These are phyloP conservation scores for Marmota flaviventris DNA, from an alignment of 2,113 vertebrate species.

Conservation along the genomic window DNA sequence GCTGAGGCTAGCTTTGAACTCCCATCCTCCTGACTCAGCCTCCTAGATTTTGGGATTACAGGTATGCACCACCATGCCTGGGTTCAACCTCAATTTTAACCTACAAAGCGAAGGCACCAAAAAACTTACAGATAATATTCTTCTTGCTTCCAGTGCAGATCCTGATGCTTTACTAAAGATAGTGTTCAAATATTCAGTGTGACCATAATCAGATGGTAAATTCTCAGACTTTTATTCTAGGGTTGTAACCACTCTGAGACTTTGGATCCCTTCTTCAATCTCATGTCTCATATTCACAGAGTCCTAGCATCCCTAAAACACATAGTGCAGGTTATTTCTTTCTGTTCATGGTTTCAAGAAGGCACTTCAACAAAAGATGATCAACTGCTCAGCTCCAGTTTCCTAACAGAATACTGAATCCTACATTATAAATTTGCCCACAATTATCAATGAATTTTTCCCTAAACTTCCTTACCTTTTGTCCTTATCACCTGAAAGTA, in stretches of 20 bases:
- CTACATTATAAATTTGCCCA: too few relatives aligned
- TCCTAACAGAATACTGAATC: background rate
- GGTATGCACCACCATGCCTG: too few relatives aligned
- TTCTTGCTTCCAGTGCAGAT: background rate
- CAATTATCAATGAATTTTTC: background rate
- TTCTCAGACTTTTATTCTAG: background rate
- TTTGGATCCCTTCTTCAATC: rapidly evolving
- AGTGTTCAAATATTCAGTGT: background rate
- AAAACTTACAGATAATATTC: background rate
- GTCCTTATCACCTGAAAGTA: background rate
- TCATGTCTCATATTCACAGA: background rate
- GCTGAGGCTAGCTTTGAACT: too few relatives aligned
- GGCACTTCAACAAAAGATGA: background rate
- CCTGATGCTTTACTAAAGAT: background rate
- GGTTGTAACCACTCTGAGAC: background rate
- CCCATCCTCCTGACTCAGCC: too few relatives aligned
- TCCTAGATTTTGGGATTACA: too few relatives aligned
- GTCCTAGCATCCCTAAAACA: background rate
- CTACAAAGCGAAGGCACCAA: background rate
- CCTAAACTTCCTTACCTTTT: background rate
- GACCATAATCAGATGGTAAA: background rate
- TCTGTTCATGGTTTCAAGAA: background rate
- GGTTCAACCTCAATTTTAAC: background rate
- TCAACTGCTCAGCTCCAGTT: background rate
- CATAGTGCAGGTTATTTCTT: background rate